These are phyloP conservation scores for Pyrrhia umbra DNA, from an alignment of 2,888 invertebrate species.

Conservation along the genomic window DNA sequence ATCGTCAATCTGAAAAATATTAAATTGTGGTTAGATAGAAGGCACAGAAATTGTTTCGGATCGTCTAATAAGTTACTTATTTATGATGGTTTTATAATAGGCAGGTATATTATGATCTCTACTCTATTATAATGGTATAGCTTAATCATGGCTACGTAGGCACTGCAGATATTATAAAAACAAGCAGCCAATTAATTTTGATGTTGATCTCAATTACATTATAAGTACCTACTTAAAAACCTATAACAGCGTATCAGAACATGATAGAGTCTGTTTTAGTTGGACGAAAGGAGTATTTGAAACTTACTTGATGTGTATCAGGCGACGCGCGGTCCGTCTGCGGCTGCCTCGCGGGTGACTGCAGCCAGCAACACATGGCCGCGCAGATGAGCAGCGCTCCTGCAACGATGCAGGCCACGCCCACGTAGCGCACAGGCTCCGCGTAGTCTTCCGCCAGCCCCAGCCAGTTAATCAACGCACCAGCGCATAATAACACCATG, in stretches of 20 bases:
- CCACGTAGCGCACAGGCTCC: slow-evolving; percentile 93
- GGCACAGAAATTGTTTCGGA: neutral
- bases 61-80: neutral
- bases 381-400: slow-evolving; percentile 93
- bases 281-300: neutral
- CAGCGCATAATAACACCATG: slow-evolving; percentile 93
- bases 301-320: slow-evolving; percentile 86
- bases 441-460: slow-evolving; percentile 93
- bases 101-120: neutral
- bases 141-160: neutral
- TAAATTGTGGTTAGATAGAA: slow-evolving; percentile 18
- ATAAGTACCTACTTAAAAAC: no score
- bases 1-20: slow-evolving; percentile 90
- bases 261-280: neutral
- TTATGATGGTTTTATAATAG: neutral
- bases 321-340: slow-evolving; percentile 83
- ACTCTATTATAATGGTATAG: neutral
- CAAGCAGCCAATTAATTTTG: no score
- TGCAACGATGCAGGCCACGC: slow-evolving; percentile 93
- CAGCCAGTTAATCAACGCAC: slow-evolving; percentile 93
- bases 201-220: neutral
- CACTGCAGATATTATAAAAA: no score
- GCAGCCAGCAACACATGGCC: slow-evolving; percentile 94
- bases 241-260: neutral
- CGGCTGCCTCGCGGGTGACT: slow-evolving; percentile 87